Evolutionary conservation across 2,797 vertebrate genomes (phyloP).

Genomic region (Sphaeramia orbicularis): DNA sequence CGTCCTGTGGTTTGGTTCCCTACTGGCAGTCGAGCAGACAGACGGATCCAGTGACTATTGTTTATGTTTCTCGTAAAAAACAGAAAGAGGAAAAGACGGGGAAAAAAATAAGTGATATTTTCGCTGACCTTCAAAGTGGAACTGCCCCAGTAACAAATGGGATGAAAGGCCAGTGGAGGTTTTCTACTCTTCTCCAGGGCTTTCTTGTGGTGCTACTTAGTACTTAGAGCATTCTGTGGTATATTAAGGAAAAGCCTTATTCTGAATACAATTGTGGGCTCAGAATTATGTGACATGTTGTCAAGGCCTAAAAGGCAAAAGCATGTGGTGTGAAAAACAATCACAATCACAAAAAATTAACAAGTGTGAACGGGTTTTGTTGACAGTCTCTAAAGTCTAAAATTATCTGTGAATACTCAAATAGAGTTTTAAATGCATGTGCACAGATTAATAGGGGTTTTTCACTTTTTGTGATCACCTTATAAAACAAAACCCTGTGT

Average conservation of each 20-base stretch:
- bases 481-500: constrained; percentile 10
- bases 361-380: constrained; percentile 54
- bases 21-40: constrained; percentile 70
- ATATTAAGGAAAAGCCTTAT: constrained; percentile 70
- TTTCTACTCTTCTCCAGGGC: constrained; percentile 60
- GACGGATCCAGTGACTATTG: constrained; percentile 79
- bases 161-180: constrained; percentile 77
- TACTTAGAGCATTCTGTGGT: constrained; percentile 50
- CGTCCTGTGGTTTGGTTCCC: constrained; percentile 74
- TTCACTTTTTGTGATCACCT: background rate
- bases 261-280: constrained; percentile 67
- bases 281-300: constrained; percentile 60
- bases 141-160: constrained; percentile 68
- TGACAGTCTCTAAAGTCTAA: constrained; percentile 33
- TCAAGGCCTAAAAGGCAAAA: constrained; percentile 53
- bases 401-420: constrained; percentile 28
- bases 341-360: constrained; percentile 26
- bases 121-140: constrained; percentile 74
- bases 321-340: constrained; percentile 60
- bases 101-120: constrained; percentile 75
- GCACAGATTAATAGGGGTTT: background rate
- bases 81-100: constrained; percentile 53
- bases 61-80: constrained; percentile 80
- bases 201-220: constrained; percentile 73
- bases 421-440: constrained; percentile 2